Evolutionary conservation across 2,797 vertebrate species (phyloP), one percentile per base, ranked within the genome.

Genomic region (Typhlichthys subterraneus): DNA sequence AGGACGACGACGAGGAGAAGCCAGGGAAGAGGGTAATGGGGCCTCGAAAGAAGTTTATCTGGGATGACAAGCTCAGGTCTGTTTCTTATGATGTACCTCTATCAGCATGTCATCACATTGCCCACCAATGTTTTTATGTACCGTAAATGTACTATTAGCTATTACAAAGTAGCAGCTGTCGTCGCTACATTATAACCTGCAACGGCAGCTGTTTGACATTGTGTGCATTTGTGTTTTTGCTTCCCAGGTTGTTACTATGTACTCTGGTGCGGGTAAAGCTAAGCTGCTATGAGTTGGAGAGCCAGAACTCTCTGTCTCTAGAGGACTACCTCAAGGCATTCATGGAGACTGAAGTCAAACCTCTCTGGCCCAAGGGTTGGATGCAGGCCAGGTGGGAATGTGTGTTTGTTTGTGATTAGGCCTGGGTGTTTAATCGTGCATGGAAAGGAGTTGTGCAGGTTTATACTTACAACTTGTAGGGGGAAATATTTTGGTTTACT

Each of bases 311-410:
- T 15, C 89, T 96, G 77, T 94, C 95, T 60, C 91, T 93, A 56
- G 98, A 99, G 73, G 96, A 99, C 83, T 96, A 96, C 79, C 93
- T 99, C 87, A 99, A 99, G 87, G 91, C 87, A 77, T 99, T 99
- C 89, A 94, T 99, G 93, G 96, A 98, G 82, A 91, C 93, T 0
- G 97, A 99, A 73, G 95, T 99, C 60, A 98, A 97, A 76, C 93
- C 94, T 31, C 94, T 99, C 51, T 99, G 98, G 98, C 98, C 97
- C 48, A 97, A 97, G 88, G 98, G 98, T 80, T 99, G 98, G 98
- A 99, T 99, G 98, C 98, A 99, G 90, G 93, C 95, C 90, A 96
- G 97, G 97, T 99, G 48, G 9, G 81, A 60, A 65, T 49, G 23
- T 23, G 4, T 45, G 38, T 54, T 42, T 45, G 17, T 48, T n/a